These are phyloP conservation scores for Patella pellucida DNA, from an alignment of 2,888 invertebrate genomes.

Conservation along the genomic window DNA sequence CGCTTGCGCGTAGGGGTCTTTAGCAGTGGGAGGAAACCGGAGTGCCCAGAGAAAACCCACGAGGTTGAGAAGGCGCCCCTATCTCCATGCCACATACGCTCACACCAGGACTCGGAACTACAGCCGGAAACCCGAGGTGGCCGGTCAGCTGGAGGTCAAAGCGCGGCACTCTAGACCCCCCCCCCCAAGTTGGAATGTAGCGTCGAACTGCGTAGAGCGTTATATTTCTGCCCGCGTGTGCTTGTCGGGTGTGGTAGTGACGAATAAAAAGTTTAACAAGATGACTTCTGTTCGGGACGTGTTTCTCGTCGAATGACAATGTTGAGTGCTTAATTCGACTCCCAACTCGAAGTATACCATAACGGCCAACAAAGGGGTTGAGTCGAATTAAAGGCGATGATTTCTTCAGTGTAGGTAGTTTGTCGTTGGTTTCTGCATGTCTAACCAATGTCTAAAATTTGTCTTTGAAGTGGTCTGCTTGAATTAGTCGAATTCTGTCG, in stretches of 20 bases:
- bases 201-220: slow-evolving; percentile 40
- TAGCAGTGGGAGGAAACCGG: too few relatives aligned
- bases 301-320: slow-evolving; percentile 18
- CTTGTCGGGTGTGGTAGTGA: too few relatives aligned
- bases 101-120: too few relatives aligned
- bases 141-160: too few relatives aligned
- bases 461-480: neutral
- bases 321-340: too few relatives aligned
- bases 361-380: neutral
- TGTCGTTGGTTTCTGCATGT: neutral
- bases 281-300: slow-evolving; percentile 37
- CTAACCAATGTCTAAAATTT: neutral
- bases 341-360: neutral
- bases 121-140: too few relatives aligned
- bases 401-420: neutral
- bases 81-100: too few relatives aligned
- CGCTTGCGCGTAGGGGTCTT: too few relatives aligned
- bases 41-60: too few relatives aligned
- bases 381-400: neutral
- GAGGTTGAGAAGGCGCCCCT: too few relatives aligned
- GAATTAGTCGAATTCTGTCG: neutral
- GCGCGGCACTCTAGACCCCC: too few relatives aligned
- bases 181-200: slow-evolving; percentile 35
- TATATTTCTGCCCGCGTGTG: slow-evolving; percentile 29
- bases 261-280: slow-evolving; percentile 25